Percentiles rank a stretch among this genome's conserved stretches.
Evolutionary conservation across 53 echinoderm and acorn worm species (phyloP).

Genomic region (Astropecten irregularis): DNA sequence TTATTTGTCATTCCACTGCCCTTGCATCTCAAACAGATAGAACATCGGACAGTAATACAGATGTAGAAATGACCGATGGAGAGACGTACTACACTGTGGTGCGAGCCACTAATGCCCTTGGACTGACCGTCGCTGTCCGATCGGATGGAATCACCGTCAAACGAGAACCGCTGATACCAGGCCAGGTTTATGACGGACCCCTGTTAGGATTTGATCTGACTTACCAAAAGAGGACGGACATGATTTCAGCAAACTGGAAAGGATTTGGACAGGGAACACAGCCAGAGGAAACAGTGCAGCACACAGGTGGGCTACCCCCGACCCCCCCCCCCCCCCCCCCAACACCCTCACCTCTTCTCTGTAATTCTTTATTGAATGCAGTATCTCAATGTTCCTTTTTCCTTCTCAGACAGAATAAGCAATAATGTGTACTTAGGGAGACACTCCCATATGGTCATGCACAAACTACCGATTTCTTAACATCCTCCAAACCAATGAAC

Average conservation of each 20-base stretch:
- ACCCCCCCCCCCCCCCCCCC: no score
- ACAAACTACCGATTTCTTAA: no score
- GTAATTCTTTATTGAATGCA: no score
- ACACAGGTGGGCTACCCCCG: slow-evolving; percentile 26
- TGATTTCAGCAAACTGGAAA: slow-evolving; percentile 54
- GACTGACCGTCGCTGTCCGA: slow-evolving; percentile 15
- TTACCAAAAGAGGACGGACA: slow-evolving; percentile 37
- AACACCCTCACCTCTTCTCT: no score
- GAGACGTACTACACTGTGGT: slow-evolving; percentile 61
- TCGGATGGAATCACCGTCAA: slow-evolving; percentile 64
- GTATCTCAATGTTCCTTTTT: no score
- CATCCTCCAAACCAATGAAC: no score
- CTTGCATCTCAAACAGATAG: neutral
- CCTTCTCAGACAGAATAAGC: no score
- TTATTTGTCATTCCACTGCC: no score
- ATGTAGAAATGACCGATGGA: slow-evolving; percentile 38
- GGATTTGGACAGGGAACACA: slow-evolving; percentile 48
- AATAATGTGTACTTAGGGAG: no score
- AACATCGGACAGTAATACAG: slow-evolving; percentile 18
- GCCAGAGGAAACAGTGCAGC: neutral
- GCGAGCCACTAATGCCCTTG: slow-evolving; percentile 53
- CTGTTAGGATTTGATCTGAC: slow-evolving; percentile 58
- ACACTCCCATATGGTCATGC: no score
- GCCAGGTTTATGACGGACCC: slow-evolving; percentile 62
- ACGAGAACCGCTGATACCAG: slow-evolving; percentile 60